A percentile compares a stretch with the other conserved stretches of the same genome.
Conservation (phyloP, 2,113 vertebrate genomes). For the Peromyscus maniculatus region DNA sequence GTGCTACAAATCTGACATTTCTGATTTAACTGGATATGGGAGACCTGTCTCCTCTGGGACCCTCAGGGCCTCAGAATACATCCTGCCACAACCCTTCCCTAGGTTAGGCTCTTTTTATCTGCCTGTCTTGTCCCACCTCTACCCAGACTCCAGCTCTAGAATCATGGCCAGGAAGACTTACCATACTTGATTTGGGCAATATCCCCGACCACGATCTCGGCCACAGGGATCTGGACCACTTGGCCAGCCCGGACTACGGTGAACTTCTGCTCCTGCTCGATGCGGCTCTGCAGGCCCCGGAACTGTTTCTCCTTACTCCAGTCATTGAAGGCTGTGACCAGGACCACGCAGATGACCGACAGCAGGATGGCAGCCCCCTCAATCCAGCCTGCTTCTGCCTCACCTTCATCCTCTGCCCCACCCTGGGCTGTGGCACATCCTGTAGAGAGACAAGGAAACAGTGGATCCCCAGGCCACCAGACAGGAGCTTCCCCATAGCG, state of each 20-base stretch:
- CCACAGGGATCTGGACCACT: conserved; percentile 97
- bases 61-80: neutral
- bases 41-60: neutral
- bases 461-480: rapidly evolving
- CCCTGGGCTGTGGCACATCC: conserved; percentile 91
- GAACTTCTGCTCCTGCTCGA: conserved; percentile 99
- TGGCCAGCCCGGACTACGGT: conserved; percentile 95
- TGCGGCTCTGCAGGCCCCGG: conserved; percentile 97
- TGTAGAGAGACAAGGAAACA: conserved; percentile 76
- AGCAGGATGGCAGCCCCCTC: conserved; percentile 98
- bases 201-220: conserved; percentile 97
- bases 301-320: conserved; percentile 99
- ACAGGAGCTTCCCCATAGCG: neutral
- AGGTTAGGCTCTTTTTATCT: neutral
- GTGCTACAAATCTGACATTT: neutral
- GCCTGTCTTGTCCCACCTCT: neutral
- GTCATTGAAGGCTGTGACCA: conserved; percentile 99
- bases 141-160: neutral
- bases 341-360: conserved; percentile 97
- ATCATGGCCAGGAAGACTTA: conserved; percentile 78
- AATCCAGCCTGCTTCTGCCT: conserved; percentile 98
- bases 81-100: neutral
- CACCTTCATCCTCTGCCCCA: conserved; percentile 96
- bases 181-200: conserved; percentile 99
- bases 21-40: conserved; percentile 26